Conservation (phyloP, 2,888 invertebrate species). For the Auanema sp. region DNA sequence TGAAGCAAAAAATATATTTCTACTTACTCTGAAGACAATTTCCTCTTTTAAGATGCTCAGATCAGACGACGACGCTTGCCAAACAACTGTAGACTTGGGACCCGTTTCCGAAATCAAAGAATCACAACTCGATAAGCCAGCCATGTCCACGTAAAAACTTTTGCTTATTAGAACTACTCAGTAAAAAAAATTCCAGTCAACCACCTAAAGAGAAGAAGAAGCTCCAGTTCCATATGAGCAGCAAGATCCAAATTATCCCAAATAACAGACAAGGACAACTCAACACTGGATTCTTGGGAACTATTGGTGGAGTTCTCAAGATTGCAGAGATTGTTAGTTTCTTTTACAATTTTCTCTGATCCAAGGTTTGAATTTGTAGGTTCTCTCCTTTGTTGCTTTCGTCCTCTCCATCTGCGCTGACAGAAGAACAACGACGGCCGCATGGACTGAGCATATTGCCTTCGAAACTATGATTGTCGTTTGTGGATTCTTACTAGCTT, state of each 20-base stretch:
- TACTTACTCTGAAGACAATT: not conserved
- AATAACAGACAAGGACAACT: constrained; percentile 59
- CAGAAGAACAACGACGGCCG: constrained; percentile 57
- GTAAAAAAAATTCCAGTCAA: not conserved
- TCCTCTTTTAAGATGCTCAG: constrained; percentile 23
- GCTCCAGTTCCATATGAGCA: constrained; percentile 54
- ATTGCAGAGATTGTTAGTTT: constrained; percentile 66
- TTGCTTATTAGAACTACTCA: not conserved
- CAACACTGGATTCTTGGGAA: constrained; percentile 59
- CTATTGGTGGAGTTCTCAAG: constrained; percentile 60
- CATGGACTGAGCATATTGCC: constrained; percentile 63
- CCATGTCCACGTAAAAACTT: constrained; percentile 7
- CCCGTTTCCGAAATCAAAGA: constrained; percentile 33
- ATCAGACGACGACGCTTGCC: constrained; percentile 26
- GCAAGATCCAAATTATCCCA: constrained; percentile 58
- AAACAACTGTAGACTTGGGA: constrained; percentile 40
- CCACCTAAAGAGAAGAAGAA: constrained; percentile 42
- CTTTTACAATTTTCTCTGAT: not conserved
- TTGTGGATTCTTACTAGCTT: constrained; percentile 52
- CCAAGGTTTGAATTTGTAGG: constrained; percentile 68
- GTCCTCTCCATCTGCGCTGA: constrained; percentile 62
- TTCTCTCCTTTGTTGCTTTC: constrained; percentile 68
- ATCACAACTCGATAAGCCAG: constrained; percentile 11
- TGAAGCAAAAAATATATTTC: constrained; percentile 1
- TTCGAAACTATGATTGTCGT: constrained; percentile 57